Evolutionary conservation across 2,797 vertebrate species (phyloP), one percentile per base, ranked within the genome.

Genomic region (Sitta carolinensis): DNA sequence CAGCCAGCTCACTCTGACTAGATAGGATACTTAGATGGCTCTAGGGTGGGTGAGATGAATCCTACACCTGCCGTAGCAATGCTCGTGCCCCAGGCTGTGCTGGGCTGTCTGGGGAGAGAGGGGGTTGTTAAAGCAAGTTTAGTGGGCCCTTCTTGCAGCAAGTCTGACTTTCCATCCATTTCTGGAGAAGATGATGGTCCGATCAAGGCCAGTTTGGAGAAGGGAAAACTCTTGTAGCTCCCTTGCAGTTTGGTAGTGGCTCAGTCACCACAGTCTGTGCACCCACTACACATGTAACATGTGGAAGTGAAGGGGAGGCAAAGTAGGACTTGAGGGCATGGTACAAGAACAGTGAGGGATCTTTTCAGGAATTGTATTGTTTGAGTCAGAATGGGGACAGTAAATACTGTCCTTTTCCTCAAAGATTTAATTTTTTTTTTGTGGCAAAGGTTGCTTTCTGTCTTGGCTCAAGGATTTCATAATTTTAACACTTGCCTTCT

Each of bases 1-100:
- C 36, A 52, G 73, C 50, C 69, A 64, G 32, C 73, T 67, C 2
- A 0, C 15, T 73, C 29, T 1, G 11, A 30, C 52, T 55, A 9
- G 4, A 3, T 58, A 12, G 0, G 0, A 2, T 22, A 4, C 4
- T 81, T 77, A 42, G n/a, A 3, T 90, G 52, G 20, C 38, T 61
- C 3, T 34, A 32, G 42, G 45, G 43, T n/a, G 50, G 13, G 29
- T 72, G 72, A 50, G 67, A 27, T 69, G n/a, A 72, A 58, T 83
- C 30, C n/a, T 59, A 42, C 18, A 69, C 55, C n/a, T 92, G 43
- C 51, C 72, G 3, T 57, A 87, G 62, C 66, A 52, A 7, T 48
- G n/a, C 30, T 84, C 3, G 1, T 81, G 27, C 17, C 45, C 21
- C 6, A 50, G 30, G 63, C 34, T 89, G 10, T 38, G 25, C 7